Conservation (phyloP, 2,797 vertebrate species). For the Melanotaenia maccullochi region DNA sequence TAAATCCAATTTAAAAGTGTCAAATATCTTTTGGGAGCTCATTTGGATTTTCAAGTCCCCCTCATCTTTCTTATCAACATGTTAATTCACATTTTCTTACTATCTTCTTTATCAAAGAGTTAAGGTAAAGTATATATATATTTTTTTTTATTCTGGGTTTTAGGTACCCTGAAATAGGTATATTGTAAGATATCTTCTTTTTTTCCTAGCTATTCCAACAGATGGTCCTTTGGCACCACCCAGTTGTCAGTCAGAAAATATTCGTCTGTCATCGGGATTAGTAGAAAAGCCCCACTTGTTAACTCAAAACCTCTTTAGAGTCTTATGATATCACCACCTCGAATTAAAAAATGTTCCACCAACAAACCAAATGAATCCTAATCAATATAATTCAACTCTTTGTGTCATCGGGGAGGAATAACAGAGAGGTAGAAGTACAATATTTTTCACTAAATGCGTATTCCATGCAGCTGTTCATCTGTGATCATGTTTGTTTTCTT, state of each 20-base stretch:
- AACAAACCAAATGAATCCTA: not conserved
- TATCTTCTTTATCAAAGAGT: not conserved
- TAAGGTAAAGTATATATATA: too few species aligned
- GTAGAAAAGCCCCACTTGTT: constrained; percentile 2
- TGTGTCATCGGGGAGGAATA: not conserved
- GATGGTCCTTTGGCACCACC: constrained; percentile 4
- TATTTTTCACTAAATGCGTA: not conserved
- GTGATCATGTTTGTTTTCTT: not conserved
- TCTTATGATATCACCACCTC: constrained; percentile 15
- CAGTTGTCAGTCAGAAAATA: constrained; percentile 15
- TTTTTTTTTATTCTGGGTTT: rapidly evolving
- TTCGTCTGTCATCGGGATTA: constrained; percentile 19
- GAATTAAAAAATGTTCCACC: not conserved
- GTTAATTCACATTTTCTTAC: not conserved
- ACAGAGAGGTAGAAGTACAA: not conserved
- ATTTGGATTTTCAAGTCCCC: not conserved
- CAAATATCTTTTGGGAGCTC: not conserved
- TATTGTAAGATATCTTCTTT: constrained; percentile 21
- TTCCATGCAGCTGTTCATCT: not conserved
- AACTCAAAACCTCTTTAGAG: constrained; percentile 17
- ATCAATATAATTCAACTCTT: not conserved
- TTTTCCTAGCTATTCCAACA: not conserved
- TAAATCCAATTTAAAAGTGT: not conserved
- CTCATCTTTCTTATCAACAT: not conserved
- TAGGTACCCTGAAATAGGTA: constrained; percentile 2